phyloP scores from a whole-genome alignment of 2,113 vertebrate genomes.

The Uria lomvia region DNA sequence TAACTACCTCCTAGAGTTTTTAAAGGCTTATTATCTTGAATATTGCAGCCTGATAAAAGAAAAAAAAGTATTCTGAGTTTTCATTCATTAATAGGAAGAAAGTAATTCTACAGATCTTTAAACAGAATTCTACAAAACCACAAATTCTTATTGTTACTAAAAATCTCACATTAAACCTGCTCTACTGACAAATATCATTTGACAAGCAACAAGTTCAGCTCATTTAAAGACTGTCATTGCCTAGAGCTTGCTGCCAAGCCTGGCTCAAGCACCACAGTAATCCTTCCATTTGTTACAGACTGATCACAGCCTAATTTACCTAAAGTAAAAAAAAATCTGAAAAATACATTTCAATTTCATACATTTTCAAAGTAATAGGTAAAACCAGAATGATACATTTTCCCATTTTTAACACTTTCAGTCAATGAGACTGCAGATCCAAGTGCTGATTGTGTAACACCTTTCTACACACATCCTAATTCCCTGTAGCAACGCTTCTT shows the following conservation, averaged over 20 bases:
- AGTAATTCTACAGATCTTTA: not conserved
- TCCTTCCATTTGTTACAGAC: not conserved
- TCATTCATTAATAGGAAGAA: not conserved
- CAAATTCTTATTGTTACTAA: not conserved
- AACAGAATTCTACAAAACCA: not conserved
- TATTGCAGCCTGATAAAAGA: not conserved
- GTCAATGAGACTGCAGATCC: not conserved
- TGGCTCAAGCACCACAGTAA: not conserved
- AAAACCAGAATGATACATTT: not conserved
- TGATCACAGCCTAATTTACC: not conserved
- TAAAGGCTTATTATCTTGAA: not conserved
- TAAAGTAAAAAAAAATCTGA: not conserved
- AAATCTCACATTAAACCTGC: not conserved
- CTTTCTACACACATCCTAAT: not conserved
- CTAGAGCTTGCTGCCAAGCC: not conserved
- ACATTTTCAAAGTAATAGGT: not conserved
- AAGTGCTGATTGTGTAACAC: not conserved
- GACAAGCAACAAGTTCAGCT: slow-evolving; percentile 9
- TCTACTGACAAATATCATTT: not conserved
- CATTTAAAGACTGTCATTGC: not conserved
- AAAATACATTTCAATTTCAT: slow-evolving; percentile 4
- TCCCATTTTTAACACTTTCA: not conserved
- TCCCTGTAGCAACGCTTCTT: not conserved
- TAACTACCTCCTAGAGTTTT: not conserved
- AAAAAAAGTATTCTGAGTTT: not conserved